These are phyloP conservation scores for Brachionus paranguensis DNA, from an alignment of 1,140 invertebrate species.

Conservation along the genomic window DNA sequence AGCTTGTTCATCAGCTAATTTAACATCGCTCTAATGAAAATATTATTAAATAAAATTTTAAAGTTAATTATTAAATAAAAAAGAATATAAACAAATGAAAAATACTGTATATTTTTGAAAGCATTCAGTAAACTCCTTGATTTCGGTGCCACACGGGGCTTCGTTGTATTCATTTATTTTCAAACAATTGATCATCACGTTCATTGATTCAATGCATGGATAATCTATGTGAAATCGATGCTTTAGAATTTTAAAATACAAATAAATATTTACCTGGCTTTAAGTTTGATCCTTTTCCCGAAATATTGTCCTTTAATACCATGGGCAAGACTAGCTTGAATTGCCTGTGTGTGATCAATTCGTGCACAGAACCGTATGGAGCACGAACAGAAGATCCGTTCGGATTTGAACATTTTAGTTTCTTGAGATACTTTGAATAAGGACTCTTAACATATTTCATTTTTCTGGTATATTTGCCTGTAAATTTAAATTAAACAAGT, in stretches of 20 bases:
- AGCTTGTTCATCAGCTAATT: slow-evolving; percentile 16
- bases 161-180: slow-evolving; percentile 36
- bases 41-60: neutral
- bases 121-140: slow-evolving; percentile 28
- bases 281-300: slow-evolving; percentile 23
- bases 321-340: slow-evolving; percentile 30
- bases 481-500: neutral
- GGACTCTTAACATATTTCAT: slow-evolving; percentile 36
- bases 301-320: slow-evolving; percentile 33
- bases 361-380: neutral
- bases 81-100: neutral
- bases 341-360: slow-evolving; percentile 13
- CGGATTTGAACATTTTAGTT: slow-evolving; percentile 14
- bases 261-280: neutral
- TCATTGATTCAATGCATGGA: slow-evolving; percentile 36
- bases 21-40: neutral
- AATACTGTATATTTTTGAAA: slow-evolving; percentile 20
- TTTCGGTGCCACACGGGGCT: slow-evolving; percentile 7
- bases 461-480: neutral
- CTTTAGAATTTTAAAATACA: neutral
- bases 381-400: neutral
- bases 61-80: neutral
- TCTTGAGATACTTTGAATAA: slow-evolving; percentile 20
- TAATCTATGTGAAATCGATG: neutral
- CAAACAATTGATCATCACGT: slow-evolving; percentile 38